Evolutionary conservation across 2,888 invertebrate genomes (phyloP).

Genomic region (Apodemia duryi): DNA sequence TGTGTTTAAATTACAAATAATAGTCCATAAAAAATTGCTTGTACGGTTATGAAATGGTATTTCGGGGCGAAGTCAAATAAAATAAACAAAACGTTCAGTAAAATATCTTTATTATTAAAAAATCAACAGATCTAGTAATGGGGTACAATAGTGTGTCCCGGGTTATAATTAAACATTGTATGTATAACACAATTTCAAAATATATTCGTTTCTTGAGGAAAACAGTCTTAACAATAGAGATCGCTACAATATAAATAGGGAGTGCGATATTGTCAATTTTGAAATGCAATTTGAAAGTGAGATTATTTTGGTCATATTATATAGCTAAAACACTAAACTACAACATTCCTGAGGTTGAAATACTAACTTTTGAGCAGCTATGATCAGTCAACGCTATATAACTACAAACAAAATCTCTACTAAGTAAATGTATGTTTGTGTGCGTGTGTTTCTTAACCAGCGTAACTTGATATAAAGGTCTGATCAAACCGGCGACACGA

Average conservation of each 20-base stretch:
- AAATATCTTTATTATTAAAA: constrained; percentile 64
- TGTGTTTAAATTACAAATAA: too few species aligned
- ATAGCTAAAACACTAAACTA: neutral
- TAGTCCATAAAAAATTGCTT: too few species aligned
- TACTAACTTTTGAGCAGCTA: neutral
- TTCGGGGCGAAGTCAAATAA: neutral
- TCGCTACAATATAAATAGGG: constrained; percentile 44
- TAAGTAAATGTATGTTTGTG: too few species aligned
- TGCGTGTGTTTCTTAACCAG: too few species aligned
- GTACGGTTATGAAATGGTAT: too few species aligned
- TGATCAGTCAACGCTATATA: too few species aligned
- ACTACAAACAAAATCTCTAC: too few species aligned
- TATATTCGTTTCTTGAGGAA: constrained; percentile 23
- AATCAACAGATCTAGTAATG: constrained; percentile 30
- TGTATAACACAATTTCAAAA: constrained; percentile 10
- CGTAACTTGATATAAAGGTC: too few species aligned
- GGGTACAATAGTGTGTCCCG: constrained; percentile 20
- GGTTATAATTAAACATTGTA: constrained; percentile 11
- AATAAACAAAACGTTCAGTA: constrained; percentile 34
- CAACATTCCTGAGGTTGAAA: neutral
- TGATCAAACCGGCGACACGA: too few species aligned
- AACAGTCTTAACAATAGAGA: constrained; percentile 32
- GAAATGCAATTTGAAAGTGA: constrained; percentile 6
- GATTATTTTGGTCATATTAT: neutral
- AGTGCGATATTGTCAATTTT: constrained; percentile 53